Evolutionary conservation across 2,888 invertebrate genomes (phyloP), one percentile per base, ranked within the genome.

Genomic region (Drosophila planitibia): DNA sequence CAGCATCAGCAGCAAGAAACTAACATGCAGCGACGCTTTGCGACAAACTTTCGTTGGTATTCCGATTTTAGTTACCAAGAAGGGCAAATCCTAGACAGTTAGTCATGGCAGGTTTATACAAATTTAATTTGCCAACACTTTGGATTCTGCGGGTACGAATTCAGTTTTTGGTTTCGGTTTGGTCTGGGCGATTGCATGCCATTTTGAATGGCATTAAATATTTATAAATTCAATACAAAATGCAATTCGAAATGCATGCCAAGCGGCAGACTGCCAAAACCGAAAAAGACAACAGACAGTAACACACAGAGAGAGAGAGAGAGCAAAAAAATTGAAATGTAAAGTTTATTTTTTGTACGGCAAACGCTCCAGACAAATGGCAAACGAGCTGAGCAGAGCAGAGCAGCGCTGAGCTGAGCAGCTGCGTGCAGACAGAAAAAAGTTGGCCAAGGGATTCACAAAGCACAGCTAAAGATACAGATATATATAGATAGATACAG

Each of bases 201-300:
- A 89, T 88, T 80, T 83, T 81, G 81, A 89, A 83, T 84, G 74
- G 81, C 90, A 93, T 92, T 92, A 93, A 92, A 92, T 92, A 92
- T 92, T 93, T 92, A 92, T 92, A 91, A 90, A 92, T 93, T 92
- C 92, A 93, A 92, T 93, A 89, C 87, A 89, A 91, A 91, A 91
- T 89, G 89, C 91, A 88, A 90, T 89, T 91, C 77, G 74, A 76
- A 89, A 90, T 89, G 91, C 91, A 89, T 82, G 89, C 90, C 86
- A 81, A 74, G 67, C 76, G 82, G 82, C 79, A 82, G 76, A 83
- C 75, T 75, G 82, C 82, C 87, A 83, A 88, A 77, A 66, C 69
- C 30, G 30, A 41, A 35, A 30, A 41, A 44, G 28, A 57, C 10
- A 65, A 53, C 52, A 52, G 28, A 54, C 19, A 7, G 39, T 16